These are phyloP conservation scores for Nesometra sesokonis DNA, from an alignment of 35 echinoderm and acorn worm genomes.

Conservation along the genomic window DNA sequence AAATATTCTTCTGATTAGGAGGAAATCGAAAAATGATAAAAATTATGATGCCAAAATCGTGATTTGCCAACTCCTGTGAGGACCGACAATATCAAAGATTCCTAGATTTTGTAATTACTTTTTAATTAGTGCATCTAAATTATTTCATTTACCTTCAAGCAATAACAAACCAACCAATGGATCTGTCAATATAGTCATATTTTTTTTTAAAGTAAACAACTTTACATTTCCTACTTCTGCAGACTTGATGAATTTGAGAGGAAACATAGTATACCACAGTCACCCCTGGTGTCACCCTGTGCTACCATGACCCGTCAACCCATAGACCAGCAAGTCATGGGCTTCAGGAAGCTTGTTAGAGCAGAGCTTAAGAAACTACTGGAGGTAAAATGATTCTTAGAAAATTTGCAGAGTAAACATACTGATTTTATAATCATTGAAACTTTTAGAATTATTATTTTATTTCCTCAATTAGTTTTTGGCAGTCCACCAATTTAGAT, in stretches of 20 bases:
- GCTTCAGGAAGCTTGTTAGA: constrained; percentile 34
- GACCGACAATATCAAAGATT: no score
- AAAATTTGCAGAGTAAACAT: neutral
- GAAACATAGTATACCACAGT: neutral
- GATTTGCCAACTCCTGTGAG: no score
- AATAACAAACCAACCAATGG: no score
- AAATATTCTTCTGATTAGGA: no score
- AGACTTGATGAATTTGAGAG: neutral
- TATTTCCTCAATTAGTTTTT: neutral
- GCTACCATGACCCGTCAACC: neutral
- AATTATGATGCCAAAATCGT: no score
- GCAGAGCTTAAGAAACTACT: constrained; percentile 55
- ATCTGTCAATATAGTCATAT: no score
- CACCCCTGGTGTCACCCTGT: neutral
- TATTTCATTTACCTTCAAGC: no score
- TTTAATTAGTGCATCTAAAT: no score
- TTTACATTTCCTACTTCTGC: neutral
- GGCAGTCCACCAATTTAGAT: neutral
- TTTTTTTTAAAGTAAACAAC: no score
- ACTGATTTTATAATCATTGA: neutral
- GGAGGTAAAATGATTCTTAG: constrained; percentile 23
- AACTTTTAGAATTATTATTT: neutral
- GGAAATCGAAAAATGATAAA: no score
- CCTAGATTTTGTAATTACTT: no score
- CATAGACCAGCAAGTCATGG: neutral